These are phyloP conservation scores for Mormyrus hasselquistii DNA, from an alignment of 2,797 vertebrate species.

Conservation along the genomic window DNA sequence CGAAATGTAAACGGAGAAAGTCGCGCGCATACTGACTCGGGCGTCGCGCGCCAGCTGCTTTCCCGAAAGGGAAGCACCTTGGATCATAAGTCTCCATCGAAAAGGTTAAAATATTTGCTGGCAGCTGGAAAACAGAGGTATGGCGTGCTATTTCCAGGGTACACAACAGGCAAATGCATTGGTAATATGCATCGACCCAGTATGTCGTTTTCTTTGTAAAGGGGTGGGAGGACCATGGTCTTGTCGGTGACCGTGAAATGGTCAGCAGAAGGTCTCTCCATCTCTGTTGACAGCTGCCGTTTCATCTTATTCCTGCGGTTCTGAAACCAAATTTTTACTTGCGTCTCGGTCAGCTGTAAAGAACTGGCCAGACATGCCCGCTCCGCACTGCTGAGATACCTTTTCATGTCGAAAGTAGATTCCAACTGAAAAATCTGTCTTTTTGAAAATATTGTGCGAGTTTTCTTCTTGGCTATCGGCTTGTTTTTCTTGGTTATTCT, in stretches of 20 bases:
- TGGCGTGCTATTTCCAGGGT: slow-evolving; percentile 69
- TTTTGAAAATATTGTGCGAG: slow-evolving; percentile 81
- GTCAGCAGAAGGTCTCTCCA: slow-evolving; percentile 56
- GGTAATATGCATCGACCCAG: slow-evolving; percentile 73
- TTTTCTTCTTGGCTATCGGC: slow-evolving; percentile 68
- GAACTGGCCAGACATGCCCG: slow-evolving; percentile 77
- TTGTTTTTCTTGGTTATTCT: slow-evolving; percentile 58
- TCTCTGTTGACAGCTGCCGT: slow-evolving; percentile 68
- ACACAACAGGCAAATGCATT: slow-evolving; percentile 73
- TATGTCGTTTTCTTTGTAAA: slow-evolving; percentile 73
- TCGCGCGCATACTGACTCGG: neutral
- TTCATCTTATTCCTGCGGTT: slow-evolving; percentile 78
- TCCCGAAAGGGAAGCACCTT: neutral
- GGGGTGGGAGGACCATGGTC: slow-evolving; percentile 60
- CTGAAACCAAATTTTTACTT: slow-evolving; percentile 77
- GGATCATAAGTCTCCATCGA: slow-evolving; percentile 75
- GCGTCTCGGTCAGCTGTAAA: slow-evolving; percentile 72
- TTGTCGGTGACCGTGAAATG: slow-evolving; percentile 59
- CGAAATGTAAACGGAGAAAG: neutral
- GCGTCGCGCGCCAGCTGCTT: slow-evolving; percentile 10
- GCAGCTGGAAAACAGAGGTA: slow-evolving; percentile 76
- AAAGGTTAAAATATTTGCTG: slow-evolving; percentile 75
- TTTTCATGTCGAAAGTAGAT: slow-evolving; percentile 74
- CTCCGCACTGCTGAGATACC: slow-evolving; percentile 80
- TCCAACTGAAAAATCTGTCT: slow-evolving; percentile 78